phyloP scores from a whole-genome alignment of 2,888 invertebrate species.

The Tortricodes alternella region DNA sequence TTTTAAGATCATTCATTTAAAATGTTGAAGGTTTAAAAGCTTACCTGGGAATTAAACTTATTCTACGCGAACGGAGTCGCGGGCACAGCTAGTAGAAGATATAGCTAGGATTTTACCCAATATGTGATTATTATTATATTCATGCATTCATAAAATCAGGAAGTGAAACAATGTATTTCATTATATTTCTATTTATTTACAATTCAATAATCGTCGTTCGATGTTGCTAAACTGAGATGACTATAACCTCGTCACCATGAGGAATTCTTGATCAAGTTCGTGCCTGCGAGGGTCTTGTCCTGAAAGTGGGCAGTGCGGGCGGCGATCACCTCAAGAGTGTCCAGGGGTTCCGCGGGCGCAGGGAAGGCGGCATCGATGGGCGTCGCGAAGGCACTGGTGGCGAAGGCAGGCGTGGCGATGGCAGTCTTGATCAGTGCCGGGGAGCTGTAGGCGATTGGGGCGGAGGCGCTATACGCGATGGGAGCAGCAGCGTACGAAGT shows the following conservation, averaged over 20 bases:
- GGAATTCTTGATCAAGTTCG: conserved; percentile 68
- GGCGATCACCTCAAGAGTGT: conserved; percentile 68
- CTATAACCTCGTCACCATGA: conserved; percentile 53
- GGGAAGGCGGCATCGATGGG: conserved; percentile 38
- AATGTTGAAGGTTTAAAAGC: no score
- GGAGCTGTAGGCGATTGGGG: conserved; percentile 33
- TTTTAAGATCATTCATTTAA: no score
- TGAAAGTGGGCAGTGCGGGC: conserved; percentile 69
- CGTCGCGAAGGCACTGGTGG: conserved; percentile 28
- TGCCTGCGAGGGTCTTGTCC: conserved; percentile 62
- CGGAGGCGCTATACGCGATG: conserved; percentile 29
- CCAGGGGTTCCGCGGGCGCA: conserved; percentile 55
- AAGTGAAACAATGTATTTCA: no score
- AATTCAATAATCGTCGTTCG: conserved; percentile 51
- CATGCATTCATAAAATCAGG: no score
- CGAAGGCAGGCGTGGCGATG: conserved; percentile 29
- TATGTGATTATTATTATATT: no score
- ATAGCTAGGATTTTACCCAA: no score
- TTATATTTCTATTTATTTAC: conserved; percentile 52
- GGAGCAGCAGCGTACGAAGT: conserved; percentile 31
- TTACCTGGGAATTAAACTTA: no score
- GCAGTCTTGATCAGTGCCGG: conserved; percentile 40
- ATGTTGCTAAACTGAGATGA: conserved; percentile 57
- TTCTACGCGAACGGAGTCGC: no score
- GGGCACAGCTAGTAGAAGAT: no score